Base-by-base conservation (phyloP, 2,797 vertebrate genomes). In the Tympanoctomys barrerae region DNA sequence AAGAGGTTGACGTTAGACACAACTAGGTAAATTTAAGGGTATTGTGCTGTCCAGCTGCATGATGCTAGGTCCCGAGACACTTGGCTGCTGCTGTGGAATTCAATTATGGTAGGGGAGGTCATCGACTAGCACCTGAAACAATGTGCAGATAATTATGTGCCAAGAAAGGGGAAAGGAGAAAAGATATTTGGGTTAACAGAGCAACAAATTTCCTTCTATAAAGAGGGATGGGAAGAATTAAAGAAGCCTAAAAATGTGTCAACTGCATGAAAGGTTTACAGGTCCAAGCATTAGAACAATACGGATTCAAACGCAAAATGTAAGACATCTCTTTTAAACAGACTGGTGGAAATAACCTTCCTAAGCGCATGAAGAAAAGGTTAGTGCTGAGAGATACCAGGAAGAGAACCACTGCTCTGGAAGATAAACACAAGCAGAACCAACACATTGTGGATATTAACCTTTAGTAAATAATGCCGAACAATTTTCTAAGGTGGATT, bases 81-180 rank as follows among this genome's bases (percentile, higher is more conserved):
- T 42, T 49, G 49, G 49, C 64, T 80, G 52, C 21, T 92, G 26
- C 66, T 94, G 22, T 59, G 26, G 61, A 87, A 94, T 54, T 59
- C 66, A 52, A 92, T 77, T 61, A 52, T 42, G 46, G 33, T 52
- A 62, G 42, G 46, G 14, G 3, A 6, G 87, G 1, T 68, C 83
- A 87, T 80, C 12, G 79, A n/a, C 39, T 21, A 94, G 68, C 86
- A 52, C 68, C 18, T 49, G 7, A 82, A 91, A 42, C 71, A 75
- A 89, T 3, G 6, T 75, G 4, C 42, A 66, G 33, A 42, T 73
- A 61, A 61, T 59, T 87, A 28, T 87, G 36, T 71, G 54, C 36
- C 73, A 49, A 77, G 31, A 49, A 49, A 78, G 86, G 93, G 7
- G 36, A 82, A 57, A 93, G n/a, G 21, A 79, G 61, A 68, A 95